Conservation (phyloP, 2,797 vertebrate species). For the Parauchenoglanis punctatus region DNA sequence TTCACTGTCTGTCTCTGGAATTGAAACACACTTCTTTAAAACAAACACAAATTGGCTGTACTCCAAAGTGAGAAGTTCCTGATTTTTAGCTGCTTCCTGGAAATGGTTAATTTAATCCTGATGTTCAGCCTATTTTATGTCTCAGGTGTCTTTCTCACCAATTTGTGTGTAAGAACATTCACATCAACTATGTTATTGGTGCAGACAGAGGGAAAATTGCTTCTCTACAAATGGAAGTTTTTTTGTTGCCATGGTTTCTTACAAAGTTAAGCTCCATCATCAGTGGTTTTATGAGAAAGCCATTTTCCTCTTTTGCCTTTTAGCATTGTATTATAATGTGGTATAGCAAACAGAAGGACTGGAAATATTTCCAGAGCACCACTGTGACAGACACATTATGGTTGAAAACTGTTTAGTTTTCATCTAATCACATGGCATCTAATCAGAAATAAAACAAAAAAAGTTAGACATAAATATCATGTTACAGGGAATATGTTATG, state of each 20-base stretch:
- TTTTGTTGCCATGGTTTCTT: constrained; percentile 54
- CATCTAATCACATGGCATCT: not conserved
- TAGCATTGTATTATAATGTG: constrained; percentile 32
- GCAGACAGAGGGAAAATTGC: constrained; percentile 28
- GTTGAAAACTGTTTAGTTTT: not conserved
- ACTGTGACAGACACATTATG: not conserved
- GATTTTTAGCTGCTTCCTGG: not conserved
- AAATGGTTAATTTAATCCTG: constrained; percentile 2
- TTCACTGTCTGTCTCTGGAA: not conserved
- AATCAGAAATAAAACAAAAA: not conserved
- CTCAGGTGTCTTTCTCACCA: constrained; percentile 13
- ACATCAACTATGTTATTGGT: constrained; percentile 14
- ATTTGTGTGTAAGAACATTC: constrained; percentile 14
- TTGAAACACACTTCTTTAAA: constrained; percentile 4
- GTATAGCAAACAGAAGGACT: constrained; percentile 16
- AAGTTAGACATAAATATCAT: not conserved
- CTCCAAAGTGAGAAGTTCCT: not conserved
- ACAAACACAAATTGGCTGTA: not conserved
- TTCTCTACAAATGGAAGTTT: constrained; percentile 29
- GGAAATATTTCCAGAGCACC: not conserved
- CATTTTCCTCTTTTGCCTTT: constrained; percentile 24
- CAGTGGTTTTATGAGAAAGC: constrained; percentile 37
- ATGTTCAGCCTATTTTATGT: constrained; percentile 22
- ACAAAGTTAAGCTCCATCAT: constrained; percentile 44
- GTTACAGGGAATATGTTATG: not conserved